Percentiles rank a stretch among this genome's conserved stretches.
Evolutionary conservation across 1,140 invertebrate species (phyloP).

Genomic region (Apis laboriosa): DNA sequence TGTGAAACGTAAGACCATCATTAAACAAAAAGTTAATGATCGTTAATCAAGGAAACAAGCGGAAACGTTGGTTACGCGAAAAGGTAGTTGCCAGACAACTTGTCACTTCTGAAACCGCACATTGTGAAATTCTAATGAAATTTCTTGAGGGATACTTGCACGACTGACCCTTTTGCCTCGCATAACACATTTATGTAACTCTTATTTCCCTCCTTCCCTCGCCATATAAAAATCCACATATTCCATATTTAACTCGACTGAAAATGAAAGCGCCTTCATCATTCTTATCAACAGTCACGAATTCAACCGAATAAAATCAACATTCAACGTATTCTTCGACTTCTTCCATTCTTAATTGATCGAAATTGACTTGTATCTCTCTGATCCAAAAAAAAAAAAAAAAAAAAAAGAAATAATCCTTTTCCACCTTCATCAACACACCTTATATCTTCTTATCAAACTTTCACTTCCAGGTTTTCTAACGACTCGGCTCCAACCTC

Average conservation of each 20-base stretch:
- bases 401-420: too few species aligned
- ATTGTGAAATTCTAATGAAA: slow-evolving; percentile 44
- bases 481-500: too few species aligned
- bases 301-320: too few species aligned
- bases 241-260: too few species aligned
- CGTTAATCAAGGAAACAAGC: not conserved
- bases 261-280: not conserved
- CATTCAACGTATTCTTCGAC: too few species aligned
- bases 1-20: too few species aligned
- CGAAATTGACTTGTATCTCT: too few species aligned
- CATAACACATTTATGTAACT: slow-evolving; percentile 13
- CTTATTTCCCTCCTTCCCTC: not conserved
- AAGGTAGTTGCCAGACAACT: slow-evolving; percentile 18
- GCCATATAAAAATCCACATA: not conserved
- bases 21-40: not conserved
- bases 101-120: not conserved
- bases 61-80: slow-evolving; percentile 1
- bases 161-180: slow-evolving; percentile 24
- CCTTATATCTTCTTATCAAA: not conserved
- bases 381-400: not conserved
- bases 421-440: too few species aligned
- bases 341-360: too few species aligned
- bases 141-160: slow-evolving; percentile 3
- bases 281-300: too few species aligned
- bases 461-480: slow-evolving; percentile 22